Percentiles rank a stretch among this genome's conserved stretches.
These are phyloP conservation scores for Pampus argenteus DNA, from an alignment of 2,797 vertebrate species.

Conservation along the genomic window DNA sequence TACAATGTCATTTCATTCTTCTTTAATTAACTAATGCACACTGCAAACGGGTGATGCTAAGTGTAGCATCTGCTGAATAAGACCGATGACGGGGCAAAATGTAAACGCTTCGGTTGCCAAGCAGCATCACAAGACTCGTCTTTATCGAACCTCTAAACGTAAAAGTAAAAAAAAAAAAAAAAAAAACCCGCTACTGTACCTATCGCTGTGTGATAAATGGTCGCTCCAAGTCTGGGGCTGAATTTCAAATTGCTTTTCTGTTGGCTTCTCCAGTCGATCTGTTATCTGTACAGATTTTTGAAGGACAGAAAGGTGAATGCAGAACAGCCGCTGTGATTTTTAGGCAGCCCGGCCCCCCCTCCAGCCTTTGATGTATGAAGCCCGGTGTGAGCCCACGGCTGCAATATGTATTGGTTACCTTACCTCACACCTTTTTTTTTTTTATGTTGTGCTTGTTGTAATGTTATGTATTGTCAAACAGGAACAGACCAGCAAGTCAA, in stretches of 20 bases:
- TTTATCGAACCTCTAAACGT: slow-evolving; percentile 40
- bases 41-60: background rate
- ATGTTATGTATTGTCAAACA: slow-evolving; percentile 49
- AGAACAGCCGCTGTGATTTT: slow-evolving; percentile 59
- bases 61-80: slow-evolving; percentile 23
- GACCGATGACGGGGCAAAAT: slow-evolving; percentile 18
- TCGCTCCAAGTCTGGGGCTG: slow-evolving; percentile 51
- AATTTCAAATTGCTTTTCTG: slow-evolving; percentile 69
- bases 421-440: slow-evolving; percentile 6
- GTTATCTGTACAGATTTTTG: slow-evolving; percentile 46
- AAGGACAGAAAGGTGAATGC: slow-evolving; percentile 76
- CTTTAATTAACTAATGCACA: slow-evolving; percentile 14
- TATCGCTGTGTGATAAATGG: slow-evolving; percentile 65
- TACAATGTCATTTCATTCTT: background rate
- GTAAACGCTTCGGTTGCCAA: background rate
- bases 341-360: slow-evolving; percentile 27
- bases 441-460: slow-evolving; percentile 43
- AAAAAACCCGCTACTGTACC: slow-evolving; percentile 1
- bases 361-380: slow-evolving; percentile 63
- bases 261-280: slow-evolving; percentile 46
- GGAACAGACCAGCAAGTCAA: slow-evolving; percentile 31
- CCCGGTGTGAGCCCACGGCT: slow-evolving; percentile 28
- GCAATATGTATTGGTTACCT: slow-evolving; percentile 49
- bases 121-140: slow-evolving; percentile 46
- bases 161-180: background rate